These are phyloP conservation scores for Trichosurus vulpecula DNA, from an alignment of 2,797 vertebrate genomes.

Conservation along the genomic window DNA sequence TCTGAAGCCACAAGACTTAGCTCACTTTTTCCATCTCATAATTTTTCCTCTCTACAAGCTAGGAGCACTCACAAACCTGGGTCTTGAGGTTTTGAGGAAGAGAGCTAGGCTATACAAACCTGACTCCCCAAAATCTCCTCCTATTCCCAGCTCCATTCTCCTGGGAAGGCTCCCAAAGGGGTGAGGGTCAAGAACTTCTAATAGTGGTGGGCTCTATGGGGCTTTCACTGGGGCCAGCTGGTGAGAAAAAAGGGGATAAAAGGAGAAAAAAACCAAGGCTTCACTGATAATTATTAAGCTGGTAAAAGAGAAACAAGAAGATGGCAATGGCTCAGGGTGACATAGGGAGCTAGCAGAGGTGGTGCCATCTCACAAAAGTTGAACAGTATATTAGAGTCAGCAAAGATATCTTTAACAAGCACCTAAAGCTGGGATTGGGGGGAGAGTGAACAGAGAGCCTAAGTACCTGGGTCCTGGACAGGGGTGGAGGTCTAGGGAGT, in stretches of 20 bases:
- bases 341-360: background rate
- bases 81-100: background rate
- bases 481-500: background rate
- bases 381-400: background rate
- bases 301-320: background rate
- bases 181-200: background rate
- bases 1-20: background rate
- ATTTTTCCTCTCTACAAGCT: background rate
- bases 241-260: background rate
- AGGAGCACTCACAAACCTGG: background rate
- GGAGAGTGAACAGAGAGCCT: background rate
- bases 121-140: background rate
- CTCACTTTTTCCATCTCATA: background rate
- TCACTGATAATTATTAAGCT: background rate
- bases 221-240: background rate
- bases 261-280: background rate
- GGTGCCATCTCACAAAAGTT: background rate
- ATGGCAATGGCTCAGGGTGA: background rate
- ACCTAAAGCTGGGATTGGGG: background rate
- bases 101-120: background rate
- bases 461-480: background rate
- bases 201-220: background rate
- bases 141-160: background rate
- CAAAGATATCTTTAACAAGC: background rate
- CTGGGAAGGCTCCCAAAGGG: background rate